A percentile compares a stretch with the other conserved stretches of the same genome.
Conservation (phyloP, 2,888 invertebrate species). For the Drosophila mimetica region DNA sequence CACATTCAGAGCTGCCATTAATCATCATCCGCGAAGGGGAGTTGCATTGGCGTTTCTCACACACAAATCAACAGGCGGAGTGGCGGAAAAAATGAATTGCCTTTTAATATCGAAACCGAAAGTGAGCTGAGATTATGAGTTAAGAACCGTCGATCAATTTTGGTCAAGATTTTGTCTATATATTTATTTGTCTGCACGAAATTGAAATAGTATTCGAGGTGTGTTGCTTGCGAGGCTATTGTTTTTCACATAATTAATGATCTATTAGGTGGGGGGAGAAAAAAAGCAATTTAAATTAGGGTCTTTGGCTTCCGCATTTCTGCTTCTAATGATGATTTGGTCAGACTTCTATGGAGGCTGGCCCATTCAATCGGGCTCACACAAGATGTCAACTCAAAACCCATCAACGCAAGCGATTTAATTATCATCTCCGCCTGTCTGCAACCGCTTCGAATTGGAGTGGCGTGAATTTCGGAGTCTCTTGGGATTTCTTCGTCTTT, state of each 20-base stretch:
- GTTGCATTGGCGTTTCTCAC: conserved; percentile 48
- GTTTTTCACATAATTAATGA: conserved; percentile 64
- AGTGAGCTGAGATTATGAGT: conserved; percentile 57
- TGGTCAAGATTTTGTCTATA: conserved; percentile 63
- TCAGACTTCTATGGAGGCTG: neutral
- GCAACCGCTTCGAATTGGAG: conserved; percentile 25
- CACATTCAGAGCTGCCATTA: conserved; percentile 30
- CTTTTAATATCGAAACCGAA: conserved; percentile 68
- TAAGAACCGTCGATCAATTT: conserved; percentile 52
- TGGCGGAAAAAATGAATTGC: conserved; percentile 54
- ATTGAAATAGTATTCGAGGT: conserved; percentile 48
- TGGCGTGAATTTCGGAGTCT: conserved; percentile 10
- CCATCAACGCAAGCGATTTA: conserved; percentile 59
- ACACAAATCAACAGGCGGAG: conserved; percentile 15
- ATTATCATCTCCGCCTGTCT: conserved; percentile 49
- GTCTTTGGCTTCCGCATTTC: conserved; percentile 63
- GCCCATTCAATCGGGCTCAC: conserved; percentile 34
- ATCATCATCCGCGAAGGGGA: conserved; percentile 21
- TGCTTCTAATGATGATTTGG: neutral
- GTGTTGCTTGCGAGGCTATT: conserved; percentile 44
- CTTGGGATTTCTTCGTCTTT: conserved; percentile 5
- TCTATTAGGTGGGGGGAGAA: conserved; percentile 41
- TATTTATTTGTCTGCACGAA: conserved; percentile 50
- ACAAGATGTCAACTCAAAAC: conserved; percentile 62
- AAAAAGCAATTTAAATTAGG: conserved; percentile 50